Evolutionary conservation across 2,888 invertebrate genomes (phyloP), one percentile per base, ranked within the genome.

Genomic region (Drosophila kanekoi): DNA sequence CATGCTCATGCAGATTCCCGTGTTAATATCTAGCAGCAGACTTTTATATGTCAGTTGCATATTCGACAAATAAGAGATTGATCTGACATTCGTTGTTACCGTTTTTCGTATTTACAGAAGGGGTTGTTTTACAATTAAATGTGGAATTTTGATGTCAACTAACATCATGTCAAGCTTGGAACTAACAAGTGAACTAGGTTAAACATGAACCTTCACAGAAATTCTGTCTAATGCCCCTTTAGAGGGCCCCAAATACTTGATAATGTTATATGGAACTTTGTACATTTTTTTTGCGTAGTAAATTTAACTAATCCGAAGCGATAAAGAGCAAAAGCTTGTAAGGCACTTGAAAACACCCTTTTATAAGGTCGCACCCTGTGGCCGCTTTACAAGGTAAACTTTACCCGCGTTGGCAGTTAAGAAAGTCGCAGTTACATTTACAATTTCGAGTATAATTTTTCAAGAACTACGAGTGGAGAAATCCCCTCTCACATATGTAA

Each of bases 281-380:
- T 32, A 41, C 11, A 47, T 32, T 32, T 43, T 51, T n/a, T 5
- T 28, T 8, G 8, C 28, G 11, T 37, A n/a, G 4, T 14, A 8
- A 49, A 37, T 67, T 54, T 28, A 44, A 38, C 23, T 32, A n/a
- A 48, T n/a, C 20, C 11, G n/a, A 18, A 41, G 18, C 37, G 43
- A 44, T 78, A 78, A 76, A 76, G 18, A 58, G 75, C 64, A 64
- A 64, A 76, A 69, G 32, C 76, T 40, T 79, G 76, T 76, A 9
- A 38, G 47, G 35, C 32, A 41, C 18, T 38, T 32, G 23, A 10
- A 33, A 45, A 23, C 28, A 41, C 40, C 3, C 0, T 11, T 32
- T 10, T 14, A 32, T 16, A 9, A 6, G 45, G 14, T 52, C 44
- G 48, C 23, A 49, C 53, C 37, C 18, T 18, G 33, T 3, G 38